These are phyloP conservation scores for Nymphicus hollandicus DNA, from an alignment of 2,113 vertebrate species.

Conservation along the genomic window DNA sequence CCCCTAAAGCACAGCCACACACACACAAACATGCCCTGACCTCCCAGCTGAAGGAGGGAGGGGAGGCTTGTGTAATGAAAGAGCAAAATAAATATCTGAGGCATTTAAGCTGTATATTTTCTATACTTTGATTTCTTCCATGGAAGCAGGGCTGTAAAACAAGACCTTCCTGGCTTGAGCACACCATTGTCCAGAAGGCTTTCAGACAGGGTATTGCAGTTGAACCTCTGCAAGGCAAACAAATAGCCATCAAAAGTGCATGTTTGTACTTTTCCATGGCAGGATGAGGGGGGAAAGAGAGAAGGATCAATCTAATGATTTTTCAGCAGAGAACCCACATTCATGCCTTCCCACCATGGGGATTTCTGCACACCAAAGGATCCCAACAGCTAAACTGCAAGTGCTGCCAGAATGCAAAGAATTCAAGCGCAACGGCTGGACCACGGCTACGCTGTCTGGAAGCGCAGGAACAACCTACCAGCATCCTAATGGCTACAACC, in stretches of 20 bases:
- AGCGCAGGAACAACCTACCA: background rate
- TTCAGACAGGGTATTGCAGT: background rate
- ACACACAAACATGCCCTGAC: background rate
- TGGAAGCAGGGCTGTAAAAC: background rate
- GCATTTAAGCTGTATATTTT: conserved; percentile 10
- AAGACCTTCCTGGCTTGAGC: conserved; percentile 7
- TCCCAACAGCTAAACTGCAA: background rate
- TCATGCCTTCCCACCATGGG: background rate
- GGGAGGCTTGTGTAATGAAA: background rate
- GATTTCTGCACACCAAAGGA: background rate
- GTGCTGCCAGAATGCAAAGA: background rate
- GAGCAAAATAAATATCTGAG: conserved; percentile 33
- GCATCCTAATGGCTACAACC: background rate
- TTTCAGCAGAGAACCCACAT: background rate
- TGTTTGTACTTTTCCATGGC: background rate
- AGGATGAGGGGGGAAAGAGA: accelerated
- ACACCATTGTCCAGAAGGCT: background rate
- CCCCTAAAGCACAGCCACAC: background rate
- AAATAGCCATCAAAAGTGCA: background rate
- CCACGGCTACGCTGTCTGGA: background rate
- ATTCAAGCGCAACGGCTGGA: background rate
- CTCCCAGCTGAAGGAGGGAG: background rate
- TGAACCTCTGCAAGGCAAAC: background rate
- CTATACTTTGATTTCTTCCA: background rate
- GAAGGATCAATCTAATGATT: background rate